Conservation (phyloP, 2,888 invertebrate genomes). For the Papilio demoleus region DNA sequence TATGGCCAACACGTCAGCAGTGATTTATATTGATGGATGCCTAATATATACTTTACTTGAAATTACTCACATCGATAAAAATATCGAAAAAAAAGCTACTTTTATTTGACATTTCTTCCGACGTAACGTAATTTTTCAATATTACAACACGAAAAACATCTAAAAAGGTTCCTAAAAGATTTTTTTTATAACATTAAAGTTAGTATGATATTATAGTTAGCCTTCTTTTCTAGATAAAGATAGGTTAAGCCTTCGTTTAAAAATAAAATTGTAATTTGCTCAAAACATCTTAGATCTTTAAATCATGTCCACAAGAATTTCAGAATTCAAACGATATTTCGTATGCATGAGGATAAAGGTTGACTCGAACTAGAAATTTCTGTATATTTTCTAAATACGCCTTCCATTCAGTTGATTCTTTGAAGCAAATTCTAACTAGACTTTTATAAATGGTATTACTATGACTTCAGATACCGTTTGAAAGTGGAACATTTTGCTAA, state of each 20-base stretch:
- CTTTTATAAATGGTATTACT: background rate
- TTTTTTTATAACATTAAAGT: too few relatives aligned
- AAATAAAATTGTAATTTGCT: background rate
- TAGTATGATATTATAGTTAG: too few relatives aligned
- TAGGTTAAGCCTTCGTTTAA: background rate
- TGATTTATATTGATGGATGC: slow-evolving; percentile 39
- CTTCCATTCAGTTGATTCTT: slow-evolving; percentile 3
- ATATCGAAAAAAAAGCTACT: background rate
- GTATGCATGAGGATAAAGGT: slow-evolving; percentile 3
- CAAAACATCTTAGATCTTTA: background rate
- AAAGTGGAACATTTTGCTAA: background rate
- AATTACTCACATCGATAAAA: background rate
- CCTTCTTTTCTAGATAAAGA: background rate
- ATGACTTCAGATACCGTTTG: background rate
- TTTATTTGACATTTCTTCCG: background rate
- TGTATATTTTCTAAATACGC: slow-evolving; percentile 2
- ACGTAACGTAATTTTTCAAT: background rate
- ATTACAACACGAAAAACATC: background rate
- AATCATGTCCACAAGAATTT: slow-evolving; percentile 1
- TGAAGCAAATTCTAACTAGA: background rate
- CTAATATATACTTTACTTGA: background rate
- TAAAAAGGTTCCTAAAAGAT: too few relatives aligned
- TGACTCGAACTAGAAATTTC: background rate
- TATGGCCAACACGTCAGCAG: slow-evolving; percentile 39
- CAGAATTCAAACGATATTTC: slow-evolving; percentile 9